phyloP scores from a whole-genome alignment of 2,888 invertebrate genomes.

The Cryptophagus acutangulus region DNA sequence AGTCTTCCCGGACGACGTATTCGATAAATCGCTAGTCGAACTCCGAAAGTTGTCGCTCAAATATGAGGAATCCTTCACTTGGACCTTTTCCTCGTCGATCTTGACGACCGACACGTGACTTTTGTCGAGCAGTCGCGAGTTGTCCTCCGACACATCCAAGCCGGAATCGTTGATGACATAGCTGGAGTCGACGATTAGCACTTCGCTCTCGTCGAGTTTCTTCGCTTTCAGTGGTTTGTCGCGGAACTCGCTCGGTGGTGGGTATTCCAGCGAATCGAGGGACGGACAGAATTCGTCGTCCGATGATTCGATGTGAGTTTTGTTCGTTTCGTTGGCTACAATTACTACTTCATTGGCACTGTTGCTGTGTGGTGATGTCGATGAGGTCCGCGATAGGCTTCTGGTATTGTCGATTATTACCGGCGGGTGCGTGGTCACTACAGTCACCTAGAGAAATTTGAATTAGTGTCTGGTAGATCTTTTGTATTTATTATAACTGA shows the following conservation, averaged over 20 bases:
- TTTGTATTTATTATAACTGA: too few species aligned
- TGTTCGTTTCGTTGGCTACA: conserved; percentile 71
- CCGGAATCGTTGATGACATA: conserved; percentile 64
- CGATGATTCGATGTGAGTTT: conserved; percentile 65
- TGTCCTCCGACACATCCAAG: conserved; percentile 52
- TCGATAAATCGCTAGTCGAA: conserved; percentile 46
- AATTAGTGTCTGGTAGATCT: too few species aligned
- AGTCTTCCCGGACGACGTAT: conserved; percentile 42
- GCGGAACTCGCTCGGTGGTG: conserved; percentile 47
- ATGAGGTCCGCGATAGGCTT: conserved; percentile 48
- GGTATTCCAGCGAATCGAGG: conserved; percentile 68
- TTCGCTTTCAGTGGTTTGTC: conserved; percentile 53
- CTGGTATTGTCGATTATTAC: conserved; percentile 62
- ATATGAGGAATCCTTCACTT: conserved; percentile 64
- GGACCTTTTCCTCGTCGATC: conserved; percentile 73
- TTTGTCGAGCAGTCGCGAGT: conserved; percentile 57
- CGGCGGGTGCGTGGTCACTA: conserved; percentile 80
- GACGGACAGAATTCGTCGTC: conserved; percentile 71
- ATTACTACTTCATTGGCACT: conserved; percentile 68
- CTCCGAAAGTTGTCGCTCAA: conserved; percentile 39
- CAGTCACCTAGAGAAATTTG: conserved; percentile 59
- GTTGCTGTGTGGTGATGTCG: conserved; percentile 47
- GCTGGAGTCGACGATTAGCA: conserved; percentile 69
- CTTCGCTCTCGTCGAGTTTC: conserved; percentile 81
- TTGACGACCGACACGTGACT: conserved; percentile 90